Conservation (phyloP, 2,888 invertebrate species). For the Iselma pallidipennis region DNA sequence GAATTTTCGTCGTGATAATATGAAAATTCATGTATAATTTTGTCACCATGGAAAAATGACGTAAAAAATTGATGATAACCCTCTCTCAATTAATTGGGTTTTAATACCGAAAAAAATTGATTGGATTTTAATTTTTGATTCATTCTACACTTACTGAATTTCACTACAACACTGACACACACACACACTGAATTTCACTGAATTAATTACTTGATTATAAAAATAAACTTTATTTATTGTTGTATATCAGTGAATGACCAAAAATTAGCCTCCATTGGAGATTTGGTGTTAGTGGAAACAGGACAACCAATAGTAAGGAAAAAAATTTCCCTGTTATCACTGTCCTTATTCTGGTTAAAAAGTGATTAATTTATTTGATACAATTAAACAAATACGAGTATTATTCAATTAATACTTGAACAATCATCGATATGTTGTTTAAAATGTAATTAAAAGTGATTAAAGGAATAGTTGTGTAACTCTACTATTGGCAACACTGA, state of each 20-base stretch:
- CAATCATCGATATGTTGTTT: no score
- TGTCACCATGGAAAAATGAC: slow-evolving; percentile 12
- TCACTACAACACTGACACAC: neutral
- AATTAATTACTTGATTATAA: neutral
- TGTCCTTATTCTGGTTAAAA: no score
- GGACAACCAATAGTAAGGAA: no score
- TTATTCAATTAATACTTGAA: no score
- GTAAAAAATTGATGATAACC: slow-evolving; percentile 21
- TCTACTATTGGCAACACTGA: no score
- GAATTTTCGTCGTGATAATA: slow-evolving; percentile 18
- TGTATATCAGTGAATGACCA: slow-evolving; percentile 13
- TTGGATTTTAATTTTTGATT: neutral
- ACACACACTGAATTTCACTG: neutral
- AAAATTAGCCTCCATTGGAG: slow-evolving; percentile 22
- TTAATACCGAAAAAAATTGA: neutral
- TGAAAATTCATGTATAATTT: slow-evolving; percentile 11
- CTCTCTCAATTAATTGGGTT: slow-evolving; percentile 11
- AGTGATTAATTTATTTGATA: no score
- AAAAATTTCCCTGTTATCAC: no score
- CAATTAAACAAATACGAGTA: no score
- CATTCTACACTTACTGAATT: neutral
- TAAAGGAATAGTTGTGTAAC: no score
- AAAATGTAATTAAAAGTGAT: no score
- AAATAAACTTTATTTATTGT: slow-evolving; percentile 22
- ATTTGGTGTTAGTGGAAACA: no score